phyloP scores from a whole-genome alignment of 2,113 vertebrate species.

The Rallus limicola region DNA sequence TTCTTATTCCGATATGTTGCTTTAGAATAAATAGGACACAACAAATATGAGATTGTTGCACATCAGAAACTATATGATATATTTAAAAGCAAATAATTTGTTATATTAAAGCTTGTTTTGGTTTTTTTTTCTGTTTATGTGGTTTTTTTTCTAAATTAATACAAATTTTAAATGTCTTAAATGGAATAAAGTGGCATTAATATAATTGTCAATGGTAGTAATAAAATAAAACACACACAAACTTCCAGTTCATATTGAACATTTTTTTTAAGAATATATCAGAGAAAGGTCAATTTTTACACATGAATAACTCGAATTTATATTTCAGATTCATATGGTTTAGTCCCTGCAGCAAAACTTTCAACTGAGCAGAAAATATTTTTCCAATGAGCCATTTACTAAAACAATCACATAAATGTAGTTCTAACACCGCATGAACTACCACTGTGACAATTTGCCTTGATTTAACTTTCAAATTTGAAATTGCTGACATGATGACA shows the following conservation, averaged over 20 bases:
- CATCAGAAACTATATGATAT: background rate
- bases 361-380: conserved; percentile 73
- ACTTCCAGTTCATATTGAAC: background rate
- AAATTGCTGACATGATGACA: conserved; percentile 32
- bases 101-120: background rate
- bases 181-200: background rate
- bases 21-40: background rate
- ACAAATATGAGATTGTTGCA: background rate
- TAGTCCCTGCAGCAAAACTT: conserved; percentile 63
- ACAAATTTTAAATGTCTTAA: background rate
- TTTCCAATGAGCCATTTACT: conserved; percentile 72
- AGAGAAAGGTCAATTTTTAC: conserved; percentile 48
- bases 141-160: background rate
- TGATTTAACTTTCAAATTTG: conserved; percentile 64
- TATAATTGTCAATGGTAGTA: background rate
- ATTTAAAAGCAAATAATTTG: background rate
- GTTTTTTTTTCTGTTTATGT: background rate
- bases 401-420: conserved; percentile 58
- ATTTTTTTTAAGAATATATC: background rate
- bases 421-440: conserved; percentile 34
- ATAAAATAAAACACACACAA: background rate
- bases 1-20: background rate
- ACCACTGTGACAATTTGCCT: conserved; percentile 51
- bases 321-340: conserved; percentile 54
- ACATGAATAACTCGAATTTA: background rate